Conservation (phyloP, 2,888 invertebrate species). For the Nomada fucata region DNA sequence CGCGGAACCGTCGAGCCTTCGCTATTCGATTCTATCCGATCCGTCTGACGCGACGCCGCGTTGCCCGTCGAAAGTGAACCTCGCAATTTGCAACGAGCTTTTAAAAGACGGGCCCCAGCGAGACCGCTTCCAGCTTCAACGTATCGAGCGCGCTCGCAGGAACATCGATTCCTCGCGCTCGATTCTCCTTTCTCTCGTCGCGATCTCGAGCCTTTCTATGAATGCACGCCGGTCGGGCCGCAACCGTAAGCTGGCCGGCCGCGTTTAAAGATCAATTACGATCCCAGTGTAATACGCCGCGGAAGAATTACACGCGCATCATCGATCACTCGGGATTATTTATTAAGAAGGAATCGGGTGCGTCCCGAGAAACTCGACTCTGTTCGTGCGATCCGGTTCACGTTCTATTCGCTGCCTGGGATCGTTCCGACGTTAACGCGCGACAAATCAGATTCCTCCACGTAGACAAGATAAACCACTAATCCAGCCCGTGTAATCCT, state of each 20-base stretch:
- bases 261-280: conserved; percentile 35
- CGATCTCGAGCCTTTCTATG: conserved; percentile 35
- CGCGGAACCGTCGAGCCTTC: no score
- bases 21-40: not conserved
- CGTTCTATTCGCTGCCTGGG: not conserved
- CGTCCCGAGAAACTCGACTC: not conserved
- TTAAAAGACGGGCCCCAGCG: conserved; percentile 34
- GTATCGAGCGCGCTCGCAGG: conserved; percentile 41
- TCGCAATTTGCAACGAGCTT: not conserved
- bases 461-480: not conserved
- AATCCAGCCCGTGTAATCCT: conserved; percentile 29
- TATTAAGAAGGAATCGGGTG: not conserved
- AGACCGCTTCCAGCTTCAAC: conserved; percentile 35
- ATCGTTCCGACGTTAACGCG: not conserved
- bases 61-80: conserved; percentile 14
- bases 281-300: not conserved
- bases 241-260: not conserved
- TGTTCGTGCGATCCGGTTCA: not conserved
- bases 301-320: not conserved
- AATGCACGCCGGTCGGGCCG: not conserved
- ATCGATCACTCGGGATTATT: not conserved
- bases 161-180: conserved; percentile 41
- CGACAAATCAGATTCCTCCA: not conserved
- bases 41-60: not conserved
- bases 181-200: conserved; percentile 52